phyloP scores from a whole-genome alignment of 2,113 vertebrate species.

The Notiomystis cincta region DNA sequence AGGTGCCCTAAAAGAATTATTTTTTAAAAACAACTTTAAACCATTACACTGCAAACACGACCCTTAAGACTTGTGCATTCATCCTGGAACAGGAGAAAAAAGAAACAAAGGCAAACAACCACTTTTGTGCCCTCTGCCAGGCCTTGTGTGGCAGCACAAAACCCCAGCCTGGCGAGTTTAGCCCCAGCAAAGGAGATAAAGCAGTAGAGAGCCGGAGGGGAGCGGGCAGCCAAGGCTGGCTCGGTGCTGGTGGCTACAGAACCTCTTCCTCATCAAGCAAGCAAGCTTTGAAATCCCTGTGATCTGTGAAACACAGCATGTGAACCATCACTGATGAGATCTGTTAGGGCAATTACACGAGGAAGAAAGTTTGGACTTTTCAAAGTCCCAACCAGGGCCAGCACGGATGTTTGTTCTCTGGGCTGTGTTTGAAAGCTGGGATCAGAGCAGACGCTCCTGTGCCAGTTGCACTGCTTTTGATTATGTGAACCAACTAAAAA shows the following conservation, averaged over 20 bases:
- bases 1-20: rapidly evolving
- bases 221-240: background rate
- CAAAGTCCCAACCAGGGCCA: background rate
- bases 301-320: conserved; percentile 21
- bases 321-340: conserved; percentile 19
- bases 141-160: background rate
- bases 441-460: background rate
- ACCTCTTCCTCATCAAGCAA: background rate
- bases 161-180: background rate
- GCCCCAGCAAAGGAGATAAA: background rate
- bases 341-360: conserved; percentile 5
- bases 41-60: background rate
- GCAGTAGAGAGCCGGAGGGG: background rate
- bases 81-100: background rate
- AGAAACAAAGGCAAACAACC: background rate
- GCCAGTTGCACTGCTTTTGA: background rate
- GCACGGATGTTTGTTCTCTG: background rate
- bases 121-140: background rate
- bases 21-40: background rate
- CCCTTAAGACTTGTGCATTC: background rate
- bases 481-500: background rate
- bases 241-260: background rate
- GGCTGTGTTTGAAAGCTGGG: background rate
- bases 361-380: background rate
- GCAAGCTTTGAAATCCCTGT: background rate